Evolutionary conservation across 2,113 vertebrate genomes (phyloP).

Genomic region (Himantopus leucocephalus): DNA sequence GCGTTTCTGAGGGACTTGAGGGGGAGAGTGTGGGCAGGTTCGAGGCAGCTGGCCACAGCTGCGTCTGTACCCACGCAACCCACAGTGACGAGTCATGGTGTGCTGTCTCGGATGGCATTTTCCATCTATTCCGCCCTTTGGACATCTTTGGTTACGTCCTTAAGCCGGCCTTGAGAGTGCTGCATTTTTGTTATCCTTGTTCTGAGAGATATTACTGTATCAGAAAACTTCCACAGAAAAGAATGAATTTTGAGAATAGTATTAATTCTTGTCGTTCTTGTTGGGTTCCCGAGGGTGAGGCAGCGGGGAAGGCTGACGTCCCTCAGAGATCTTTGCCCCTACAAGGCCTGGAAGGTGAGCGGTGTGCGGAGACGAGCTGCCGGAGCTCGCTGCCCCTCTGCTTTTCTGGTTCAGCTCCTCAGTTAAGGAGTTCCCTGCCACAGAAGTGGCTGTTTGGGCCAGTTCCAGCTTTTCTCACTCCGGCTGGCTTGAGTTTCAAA

Average conservation of each 20-base stretch:
- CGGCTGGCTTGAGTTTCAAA: background rate
- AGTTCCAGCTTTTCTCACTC: conserved; percentile 21
- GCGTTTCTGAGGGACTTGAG: accelerated
- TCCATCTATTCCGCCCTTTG: background rate
- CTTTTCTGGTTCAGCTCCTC: background rate
- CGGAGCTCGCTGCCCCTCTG: background rate
- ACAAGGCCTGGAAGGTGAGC: background rate
- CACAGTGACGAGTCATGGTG: accelerated
- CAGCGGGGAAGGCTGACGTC: background rate
- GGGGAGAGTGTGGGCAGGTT: background rate
- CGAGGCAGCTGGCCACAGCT: background rate
- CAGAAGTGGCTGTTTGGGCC: conserved; percentile 3
- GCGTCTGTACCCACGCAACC: too few species aligned
- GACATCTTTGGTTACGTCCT: background rate
- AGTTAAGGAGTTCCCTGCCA: background rate
- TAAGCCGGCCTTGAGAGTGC: background rate
- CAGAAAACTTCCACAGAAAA: background rate
- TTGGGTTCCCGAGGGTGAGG: background rate
- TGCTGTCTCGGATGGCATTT: background rate
- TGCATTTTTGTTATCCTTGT: background rate
- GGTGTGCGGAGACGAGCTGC: background rate
- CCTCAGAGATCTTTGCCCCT: background rate
- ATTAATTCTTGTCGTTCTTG: background rate
- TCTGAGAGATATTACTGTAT: background rate
- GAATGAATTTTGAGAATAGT: background rate